Conservation (phyloP, 2,113 vertebrate species). For the Pavo muticus region DNA sequence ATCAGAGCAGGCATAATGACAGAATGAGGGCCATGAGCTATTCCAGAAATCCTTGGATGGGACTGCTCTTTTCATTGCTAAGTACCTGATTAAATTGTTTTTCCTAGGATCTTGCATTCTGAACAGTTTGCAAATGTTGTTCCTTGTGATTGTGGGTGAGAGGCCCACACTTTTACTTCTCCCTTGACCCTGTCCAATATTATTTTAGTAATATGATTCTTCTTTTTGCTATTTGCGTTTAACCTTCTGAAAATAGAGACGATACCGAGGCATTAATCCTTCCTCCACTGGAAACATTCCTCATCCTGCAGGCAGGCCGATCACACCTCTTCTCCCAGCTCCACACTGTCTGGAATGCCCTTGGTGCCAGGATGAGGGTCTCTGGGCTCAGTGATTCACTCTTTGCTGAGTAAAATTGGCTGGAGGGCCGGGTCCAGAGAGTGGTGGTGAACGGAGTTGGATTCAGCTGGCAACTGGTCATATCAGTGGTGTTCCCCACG, state of each 20-base stretch:
- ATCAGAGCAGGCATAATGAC: background rate
- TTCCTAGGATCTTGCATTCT: background rate
- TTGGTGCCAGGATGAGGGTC: background rate
- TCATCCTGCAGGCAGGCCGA: background rate
- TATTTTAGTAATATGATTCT: constrained; percentile 19
- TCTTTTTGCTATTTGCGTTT: constrained; percentile 9
- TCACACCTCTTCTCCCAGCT: background rate
- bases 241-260: constrained; percentile 55
- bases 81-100: background rate
- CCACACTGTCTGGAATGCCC: background rate
- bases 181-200: background rate
- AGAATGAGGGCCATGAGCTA: background rate
- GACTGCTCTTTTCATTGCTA: background rate
- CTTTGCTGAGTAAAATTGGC: too few species aligned
- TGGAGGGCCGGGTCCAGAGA: too few species aligned
- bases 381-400: rapidly evolving
- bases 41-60: background rate
- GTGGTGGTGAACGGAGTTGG: too few species aligned
- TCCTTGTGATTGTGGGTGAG: background rate
- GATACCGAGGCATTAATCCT: constrained; percentile 25
- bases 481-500: too few species aligned
- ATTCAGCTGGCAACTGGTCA: too few species aligned
- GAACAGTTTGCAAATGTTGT: background rate
- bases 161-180: background rate
- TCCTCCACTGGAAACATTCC: constrained; percentile 50